Base-by-base conservation (phyloP, 2,888 invertebrate species). In the Peribatodes rhomboidaria region DNA sequence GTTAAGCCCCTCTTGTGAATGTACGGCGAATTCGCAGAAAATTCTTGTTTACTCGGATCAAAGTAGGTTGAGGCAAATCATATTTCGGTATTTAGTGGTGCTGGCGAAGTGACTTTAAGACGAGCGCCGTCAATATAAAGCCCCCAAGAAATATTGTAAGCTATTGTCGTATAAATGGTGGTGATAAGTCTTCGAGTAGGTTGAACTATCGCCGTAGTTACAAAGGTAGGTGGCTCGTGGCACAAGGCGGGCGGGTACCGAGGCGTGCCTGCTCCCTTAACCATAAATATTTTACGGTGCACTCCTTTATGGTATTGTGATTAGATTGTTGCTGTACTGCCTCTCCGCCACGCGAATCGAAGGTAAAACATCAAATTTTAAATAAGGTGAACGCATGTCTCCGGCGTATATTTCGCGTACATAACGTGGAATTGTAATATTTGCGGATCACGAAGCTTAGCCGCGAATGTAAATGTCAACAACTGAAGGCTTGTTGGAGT, bases 241-340 rank as follows among this genome's bases (percentile, higher is more conserved):
- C 77, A 66, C 76, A 77, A 76, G 79, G 75, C 75, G 78, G 78
- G 75, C 77, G 76, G 78, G 86, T 86, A 82, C 85, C 86, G 82
- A 80, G 81, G 81, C 86, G 88, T 85, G 84, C 85, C 85, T 80
- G 86, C 82, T 85, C 84, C 84, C 81, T 79, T 75, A 73, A 75
- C 81, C 81, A 85, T 90, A 88, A 88, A 90, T 89, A 89, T 88
- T 89, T 88, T 88, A 89, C 87, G 82, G 85, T 86, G 83, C 85
- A 87, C 82, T 88, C 84, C 85, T 87, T 87, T 84, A 88, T 84
- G 82, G 84, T 82, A 86, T 84, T 87, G 84, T 86, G 88, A 88
- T 88, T 86, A 87, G 87, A 87, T 87, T 85, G 85, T 88, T 85
- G 85, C 81, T 80, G 76, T 79, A 77, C 78, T 78, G 78, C 76